Percentiles rank a stretch among this genome's conserved stretches.
Conservation (phyloP, 2,797 vertebrate genomes). For the Lacerta agilis region DNA sequence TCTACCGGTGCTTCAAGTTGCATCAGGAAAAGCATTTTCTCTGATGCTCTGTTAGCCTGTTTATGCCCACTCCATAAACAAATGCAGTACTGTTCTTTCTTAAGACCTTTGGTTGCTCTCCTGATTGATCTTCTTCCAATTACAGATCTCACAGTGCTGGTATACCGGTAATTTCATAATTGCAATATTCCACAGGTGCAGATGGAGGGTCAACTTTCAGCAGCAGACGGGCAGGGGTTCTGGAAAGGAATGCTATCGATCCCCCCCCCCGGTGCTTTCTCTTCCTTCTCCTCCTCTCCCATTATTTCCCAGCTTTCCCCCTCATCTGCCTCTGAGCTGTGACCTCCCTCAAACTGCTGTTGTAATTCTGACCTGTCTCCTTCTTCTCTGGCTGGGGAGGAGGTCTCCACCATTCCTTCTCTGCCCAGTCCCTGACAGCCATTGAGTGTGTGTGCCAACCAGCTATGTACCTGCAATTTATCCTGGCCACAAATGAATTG, state of each 20-base stretch:
- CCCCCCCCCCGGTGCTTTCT: no score
- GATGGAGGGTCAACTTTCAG: no score
- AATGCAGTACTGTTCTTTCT: constrained; percentile 13
- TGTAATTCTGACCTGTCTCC: no score
- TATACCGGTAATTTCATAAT: constrained; percentile 12
- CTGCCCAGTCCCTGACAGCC: no score
- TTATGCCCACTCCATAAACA: not conserved
- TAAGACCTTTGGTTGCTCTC: not conserved
- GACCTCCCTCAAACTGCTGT: no score
- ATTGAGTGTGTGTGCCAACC: no score
- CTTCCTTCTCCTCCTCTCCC: no score
- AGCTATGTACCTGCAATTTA: not conserved
- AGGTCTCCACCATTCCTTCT: no score
- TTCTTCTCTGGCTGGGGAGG: no score
- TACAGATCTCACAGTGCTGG: constrained; percentile 65
- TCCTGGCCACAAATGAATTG: not conserved
- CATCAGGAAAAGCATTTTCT: not conserved
- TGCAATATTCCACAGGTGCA: not conserved
- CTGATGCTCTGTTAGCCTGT: not conserved
- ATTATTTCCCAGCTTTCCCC: no score
- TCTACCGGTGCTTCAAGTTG: not conserved
- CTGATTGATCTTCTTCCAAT: constrained; percentile 64
- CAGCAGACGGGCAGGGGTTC: no score
- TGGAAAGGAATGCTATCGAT: not conserved
- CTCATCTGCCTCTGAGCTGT: no score